Conservation (phyloP, 2,888 invertebrate species). For the Phengaris alcon region DNA sequence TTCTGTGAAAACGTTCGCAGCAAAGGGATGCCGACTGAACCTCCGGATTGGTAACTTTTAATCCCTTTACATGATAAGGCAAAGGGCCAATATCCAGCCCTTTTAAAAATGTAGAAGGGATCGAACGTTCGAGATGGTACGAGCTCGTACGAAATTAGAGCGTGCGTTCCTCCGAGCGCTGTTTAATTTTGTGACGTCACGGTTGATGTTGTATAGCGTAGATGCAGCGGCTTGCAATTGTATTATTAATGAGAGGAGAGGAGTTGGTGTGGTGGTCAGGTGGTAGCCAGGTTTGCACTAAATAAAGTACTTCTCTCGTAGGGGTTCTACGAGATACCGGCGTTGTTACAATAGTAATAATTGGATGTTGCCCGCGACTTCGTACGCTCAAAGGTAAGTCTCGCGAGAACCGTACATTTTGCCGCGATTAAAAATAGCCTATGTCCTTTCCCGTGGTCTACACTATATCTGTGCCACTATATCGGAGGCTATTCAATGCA, state of each 20-base stretch:
- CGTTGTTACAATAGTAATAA: no score
- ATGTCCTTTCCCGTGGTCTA: no score
- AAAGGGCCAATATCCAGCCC: background rate
- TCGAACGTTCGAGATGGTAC: slow-evolving; percentile 36
- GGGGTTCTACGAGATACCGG: no score
- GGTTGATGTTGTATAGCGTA: background rate
- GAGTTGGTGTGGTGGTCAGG: no score
- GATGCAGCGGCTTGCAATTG: background rate
- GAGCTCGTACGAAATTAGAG: slow-evolving; percentile 58
- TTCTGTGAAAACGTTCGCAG: background rate
- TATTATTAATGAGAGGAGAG: background rate
- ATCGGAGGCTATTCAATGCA: no score
- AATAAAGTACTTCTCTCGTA: no score
- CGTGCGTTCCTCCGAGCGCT: slow-evolving; percentile 69
- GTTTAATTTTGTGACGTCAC: slow-evolving; percentile 50
- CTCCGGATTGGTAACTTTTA: background rate
- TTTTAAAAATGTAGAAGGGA: slow-evolving; percentile 33
- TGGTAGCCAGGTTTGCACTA: no score
- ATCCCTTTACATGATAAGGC: slow-evolving; percentile 2
- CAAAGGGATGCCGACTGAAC: background rate
- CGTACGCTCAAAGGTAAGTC: no score
- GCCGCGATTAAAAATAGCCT: no score
- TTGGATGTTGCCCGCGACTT: no score
- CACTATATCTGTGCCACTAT: no score
- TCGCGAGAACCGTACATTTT: no score